phyloP scores from a whole-genome alignment of 2,113 vertebrate species.

The Toxotes chatareus region DNA sequence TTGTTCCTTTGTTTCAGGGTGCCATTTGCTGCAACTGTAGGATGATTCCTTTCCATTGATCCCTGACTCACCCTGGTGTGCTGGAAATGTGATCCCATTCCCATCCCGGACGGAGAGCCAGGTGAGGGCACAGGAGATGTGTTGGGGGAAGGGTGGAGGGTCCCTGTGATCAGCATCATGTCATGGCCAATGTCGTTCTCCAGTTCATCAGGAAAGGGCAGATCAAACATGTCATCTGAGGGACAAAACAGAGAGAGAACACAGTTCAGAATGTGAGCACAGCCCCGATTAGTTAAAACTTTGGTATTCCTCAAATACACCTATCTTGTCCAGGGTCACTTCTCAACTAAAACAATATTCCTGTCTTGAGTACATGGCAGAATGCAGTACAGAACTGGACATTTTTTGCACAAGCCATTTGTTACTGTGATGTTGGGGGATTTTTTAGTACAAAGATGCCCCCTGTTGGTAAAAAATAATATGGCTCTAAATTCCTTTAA shows the following conservation, averaged over 20 bases:
- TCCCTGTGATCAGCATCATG: constrained; percentile 95
- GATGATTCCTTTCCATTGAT: constrained; percentile 12
- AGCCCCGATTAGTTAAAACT: neutral
- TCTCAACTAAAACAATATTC: neutral
- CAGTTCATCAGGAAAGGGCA: constrained; percentile 97
- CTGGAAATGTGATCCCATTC: constrained; percentile 93
- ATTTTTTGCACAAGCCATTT: neutral
- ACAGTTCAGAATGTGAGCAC: neutral
- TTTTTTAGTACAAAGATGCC: constrained; percentile 23
- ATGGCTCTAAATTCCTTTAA: neutral
- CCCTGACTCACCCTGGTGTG: constrained; percentile 91
- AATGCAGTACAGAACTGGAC: neutral
- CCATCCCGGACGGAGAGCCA: constrained; percentile 93
- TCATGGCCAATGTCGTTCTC: constrained; percentile 94
- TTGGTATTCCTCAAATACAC: neutral
- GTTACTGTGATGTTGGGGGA: neutral
- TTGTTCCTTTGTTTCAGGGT: neutral
- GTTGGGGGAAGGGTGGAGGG: constrained; percentile 95
- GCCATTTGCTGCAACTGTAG: neutral
- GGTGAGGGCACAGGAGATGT: constrained; percentile 95
- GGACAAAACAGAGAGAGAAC: constrained; percentile 23
- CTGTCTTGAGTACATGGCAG: neutral
- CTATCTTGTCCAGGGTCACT: neutral
- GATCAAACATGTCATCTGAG: constrained; percentile 95
- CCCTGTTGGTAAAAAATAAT: constrained; percentile 44